Evolutionary conservation across 2,888 invertebrate species (phyloP).

Genomic region (Drosophila aldrichi): DNA sequence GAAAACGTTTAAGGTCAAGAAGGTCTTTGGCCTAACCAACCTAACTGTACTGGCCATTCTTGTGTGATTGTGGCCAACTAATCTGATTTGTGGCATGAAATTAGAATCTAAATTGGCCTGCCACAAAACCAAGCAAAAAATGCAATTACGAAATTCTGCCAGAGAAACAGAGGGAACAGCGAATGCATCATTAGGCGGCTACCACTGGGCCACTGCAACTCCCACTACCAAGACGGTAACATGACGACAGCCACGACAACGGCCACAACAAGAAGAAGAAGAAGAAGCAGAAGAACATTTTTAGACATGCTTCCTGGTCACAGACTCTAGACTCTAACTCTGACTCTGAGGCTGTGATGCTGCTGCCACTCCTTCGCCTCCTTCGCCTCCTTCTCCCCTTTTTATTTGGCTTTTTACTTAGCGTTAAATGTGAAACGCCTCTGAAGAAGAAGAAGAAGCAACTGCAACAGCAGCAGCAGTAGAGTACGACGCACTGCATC

Average conservation of each 20-base stretch:
- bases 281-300: slow-evolving; percentile 36
- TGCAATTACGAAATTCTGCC: slow-evolving; percentile 49
- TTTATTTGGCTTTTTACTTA: slow-evolving; percentile 74
- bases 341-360: not conserved
- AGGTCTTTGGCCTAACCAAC: not conserved
- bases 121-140: slow-evolving; percentile 34
- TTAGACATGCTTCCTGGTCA: slow-evolving; percentile 77
- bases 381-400: too few relatives aligned
- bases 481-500: slow-evolving; percentile 68
- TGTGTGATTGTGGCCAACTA: slow-evolving; percentile 61
- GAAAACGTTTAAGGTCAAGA: slow-evolving; percentile 42
- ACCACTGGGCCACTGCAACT: slow-evolving; percentile 30
- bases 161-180: slow-evolving; percentile 21
- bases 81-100: slow-evolving; percentile 77
- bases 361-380: not conserved
- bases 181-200: slow-evolving; percentile 70
- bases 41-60: slow-evolving; percentile 62
- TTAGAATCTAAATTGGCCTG: slow-evolving; percentile 75
- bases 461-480: not conserved
- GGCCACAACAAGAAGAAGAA: slow-evolving; percentile 17
- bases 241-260: slow-evolving; percentile 68
- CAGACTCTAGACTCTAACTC: not conserved
- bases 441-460: slow-evolving; percentile 27
- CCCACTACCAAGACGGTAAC: slow-evolving; percentile 40
- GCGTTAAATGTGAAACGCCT: slow-evolving; percentile 69